phyloP scores from a whole-genome alignment of 2,888 invertebrate species.

The Pasiphila rectangulata region DNA sequence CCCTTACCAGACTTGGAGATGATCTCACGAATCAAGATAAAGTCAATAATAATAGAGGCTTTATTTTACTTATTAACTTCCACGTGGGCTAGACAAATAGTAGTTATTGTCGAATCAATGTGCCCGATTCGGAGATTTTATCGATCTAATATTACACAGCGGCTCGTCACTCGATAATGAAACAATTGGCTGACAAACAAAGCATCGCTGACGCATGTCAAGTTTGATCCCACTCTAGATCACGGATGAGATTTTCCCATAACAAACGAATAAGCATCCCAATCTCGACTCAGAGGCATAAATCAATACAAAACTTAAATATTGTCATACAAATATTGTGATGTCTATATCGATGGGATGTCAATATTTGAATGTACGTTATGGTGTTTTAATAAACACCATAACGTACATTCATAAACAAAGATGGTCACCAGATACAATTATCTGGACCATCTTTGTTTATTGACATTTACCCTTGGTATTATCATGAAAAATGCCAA shows the following conservation, averaged over 20 bases:
- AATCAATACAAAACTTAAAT: background rate
- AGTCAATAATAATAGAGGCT: constrained; percentile 12
- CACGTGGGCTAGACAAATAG: constrained; percentile 51
- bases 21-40: constrained; percentile 11
- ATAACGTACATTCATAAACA: too few species aligned
- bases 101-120: constrained; percentile 58
- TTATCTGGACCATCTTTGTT: too few species aligned
- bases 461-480: too few species aligned
- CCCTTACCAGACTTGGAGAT: constrained; percentile 1
- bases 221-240: constrained; percentile 7
- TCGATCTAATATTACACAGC: constrained; percentile 69
- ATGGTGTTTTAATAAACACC: too few species aligned
- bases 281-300: too few species aligned
- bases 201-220: constrained; percentile 39
- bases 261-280: too few species aligned
- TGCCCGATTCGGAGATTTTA: constrained; percentile 54
- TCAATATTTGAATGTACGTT: too few species aligned
- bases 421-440: too few species aligned
- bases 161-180: constrained; percentile 54
- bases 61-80: constrained; percentile 54
- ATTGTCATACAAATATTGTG: background rate
- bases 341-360: too few species aligned
- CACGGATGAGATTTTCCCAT: background rate
- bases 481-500: too few species aligned
- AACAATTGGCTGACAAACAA: constrained; percentile 62